Base-by-base conservation (phyloP, 1,140 invertebrate genomes). In the Pogonomyrmex californicus region DNA sequence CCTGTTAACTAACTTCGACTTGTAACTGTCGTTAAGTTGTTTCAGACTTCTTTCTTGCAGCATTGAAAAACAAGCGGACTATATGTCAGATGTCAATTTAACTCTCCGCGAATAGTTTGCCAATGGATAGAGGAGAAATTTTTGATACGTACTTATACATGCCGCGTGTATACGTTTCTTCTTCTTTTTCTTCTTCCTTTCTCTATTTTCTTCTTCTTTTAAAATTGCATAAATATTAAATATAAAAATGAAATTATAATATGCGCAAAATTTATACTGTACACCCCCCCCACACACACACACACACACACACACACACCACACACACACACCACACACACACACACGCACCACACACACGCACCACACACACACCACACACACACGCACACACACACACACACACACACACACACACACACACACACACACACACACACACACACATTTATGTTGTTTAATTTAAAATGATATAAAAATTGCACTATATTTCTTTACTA, bases 1-100 rank as follows among this genome's bases (percentile, higher is more conserved):
- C 75, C 73, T 83, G 54, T 73, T 88, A 83, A 38, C 30, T 47
- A 89, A 88, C 68, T 86, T 51, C n/a, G 30, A 83, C 79, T 83
- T 76, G 63, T 76, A 71, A 75, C 47, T 87, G 76, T 85, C 68
- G 65, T 68, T 38, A 86, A 75, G 47, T 63, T 33, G 60, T 30
- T 62, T 36, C 56, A 49, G 47, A 5, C 33, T 65, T 78, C 9
- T 30, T 54, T 66, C 66, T 56, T 65, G 23, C 47, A 44, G 7
- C 38, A 44, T 41, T 6, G 23, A 77, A 62, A 63, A 79, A 66
- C 62, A 54, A 66, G 47, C n/a, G 62, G 4, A 66, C 62, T 36
- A 66, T 66, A 41, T 33, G 63, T 77, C 56, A 77, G 41, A 62
- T 77, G 75, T 66, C 77, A 66, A 65, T 79, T 66, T 79, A 49